Base-by-base conservation (phyloP, 92 coral and sea anemone genomes). In the Parazoanthus swiftii region DNA sequence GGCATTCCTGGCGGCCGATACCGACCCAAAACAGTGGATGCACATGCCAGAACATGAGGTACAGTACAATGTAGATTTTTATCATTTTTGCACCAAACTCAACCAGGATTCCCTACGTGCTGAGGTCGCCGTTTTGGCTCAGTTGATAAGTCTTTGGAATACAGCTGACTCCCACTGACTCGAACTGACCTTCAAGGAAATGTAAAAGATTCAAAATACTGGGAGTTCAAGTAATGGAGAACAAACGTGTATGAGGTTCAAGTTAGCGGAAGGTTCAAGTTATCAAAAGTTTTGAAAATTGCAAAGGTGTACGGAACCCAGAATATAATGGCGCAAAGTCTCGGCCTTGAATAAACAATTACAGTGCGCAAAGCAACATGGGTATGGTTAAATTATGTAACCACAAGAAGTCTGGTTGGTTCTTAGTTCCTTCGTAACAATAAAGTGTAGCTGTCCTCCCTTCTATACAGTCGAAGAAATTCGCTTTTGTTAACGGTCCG, bases 1-100 rank as follows among this genome's bases (percentile, higher is more conserved):
- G 72, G 96, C 99, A 0, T 97, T 89, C 85, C 90, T 97, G 63
- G 99, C 98, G 0, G 95, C 95, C 25, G 98, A 97, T 63, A 90
- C 85, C 43, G 84, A 97, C 89, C 97, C 99, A 2, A 97, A 97
- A 81, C 99, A 97, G 72, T 97, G 99, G 99, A 91, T 97, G 51
- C 99, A 97, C 85, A 97, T 95, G 98, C 97, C 98, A 3, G 99
- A 97, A 85, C 76, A 93, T 35, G 98, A 97, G 99, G 99, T 97
- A 85, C 70, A 35, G 44, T 29, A 6, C 29, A 9, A 8, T 11
- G 29, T 35, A 14, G 6, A 11, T n/a, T 21, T 23, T 3, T 21
- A 63, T 63, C 25, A 23, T 63, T 0, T 63, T 63, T 63, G 70
- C n/a, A 3, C 3, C 7, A 63, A 5, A 63, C 70, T 58, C 66